Conservation (phyloP, 1,140 invertebrate species). For the Andricus grossulariae region DNA sequence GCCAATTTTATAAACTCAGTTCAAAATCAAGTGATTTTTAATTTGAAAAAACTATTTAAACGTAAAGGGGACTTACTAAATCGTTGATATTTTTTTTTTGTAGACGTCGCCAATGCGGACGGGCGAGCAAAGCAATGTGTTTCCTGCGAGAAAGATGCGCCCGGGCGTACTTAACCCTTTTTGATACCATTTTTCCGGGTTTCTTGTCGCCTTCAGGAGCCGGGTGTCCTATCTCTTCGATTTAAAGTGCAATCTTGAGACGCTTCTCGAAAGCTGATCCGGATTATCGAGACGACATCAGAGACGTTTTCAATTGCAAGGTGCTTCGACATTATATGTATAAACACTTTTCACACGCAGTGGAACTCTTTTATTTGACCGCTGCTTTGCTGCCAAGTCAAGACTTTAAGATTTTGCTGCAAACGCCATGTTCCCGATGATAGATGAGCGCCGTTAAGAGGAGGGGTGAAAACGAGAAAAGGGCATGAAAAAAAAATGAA, state of each 20-base stretch:
- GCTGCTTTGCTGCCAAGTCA: slow-evolving; percentile 13
- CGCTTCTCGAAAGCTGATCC: slow-evolving; percentile 41
- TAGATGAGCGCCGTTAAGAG: slow-evolving; percentile 3
- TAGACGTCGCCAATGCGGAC: slow-evolving; percentile 62
- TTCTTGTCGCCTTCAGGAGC: slow-evolving; percentile 25
- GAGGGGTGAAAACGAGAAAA: not conserved
- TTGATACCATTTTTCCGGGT: slow-evolving; percentile 53
- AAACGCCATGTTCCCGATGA: slow-evolving; percentile 15
- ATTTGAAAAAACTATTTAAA: not conserved
- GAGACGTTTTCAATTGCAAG: not conserved
- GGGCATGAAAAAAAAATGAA: slow-evolving; percentile 6
- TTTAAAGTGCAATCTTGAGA: slow-evolving; percentile 38
- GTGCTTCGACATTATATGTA: slow-evolving; percentile 32
- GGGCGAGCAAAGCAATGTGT: slow-evolving; percentile 59
- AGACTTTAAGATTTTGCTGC: slow-evolving; percentile 27
- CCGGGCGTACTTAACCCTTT: slow-evolving; percentile 66
- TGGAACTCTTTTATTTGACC: slow-evolving; percentile 27
- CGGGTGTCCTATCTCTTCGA: slow-evolving; percentile 34
- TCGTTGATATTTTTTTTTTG: slow-evolving; percentile 57
- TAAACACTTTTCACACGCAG: not conserved
- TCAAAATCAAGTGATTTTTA: too few relatives aligned
- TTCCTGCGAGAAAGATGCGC: slow-evolving; percentile 61
- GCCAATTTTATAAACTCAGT: too few relatives aligned
- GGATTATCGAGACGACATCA: slow-evolving; percentile 31
- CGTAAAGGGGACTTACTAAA: slow-evolving; percentile 49